Evolutionary conservation across 2,888 invertebrate genomes (phyloP).

Genomic region (Acrobasis repandana): DNA sequence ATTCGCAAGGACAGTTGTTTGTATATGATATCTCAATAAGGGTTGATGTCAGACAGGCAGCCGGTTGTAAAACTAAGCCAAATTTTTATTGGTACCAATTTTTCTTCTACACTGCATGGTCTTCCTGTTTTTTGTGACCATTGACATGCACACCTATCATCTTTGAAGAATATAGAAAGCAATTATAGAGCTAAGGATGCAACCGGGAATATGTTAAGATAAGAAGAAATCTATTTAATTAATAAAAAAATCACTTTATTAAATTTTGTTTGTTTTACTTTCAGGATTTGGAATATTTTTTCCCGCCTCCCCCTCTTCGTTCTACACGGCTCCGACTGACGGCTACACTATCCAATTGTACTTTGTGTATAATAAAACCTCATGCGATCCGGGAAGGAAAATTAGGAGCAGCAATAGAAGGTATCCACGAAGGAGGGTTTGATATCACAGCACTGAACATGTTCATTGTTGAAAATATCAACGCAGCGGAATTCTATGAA

Average conservation of each 20-base stretch:
- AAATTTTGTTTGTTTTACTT: constrained; percentile 33
- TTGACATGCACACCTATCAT: too few species aligned
- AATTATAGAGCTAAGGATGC: too few species aligned
- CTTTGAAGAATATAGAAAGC: too few species aligned
- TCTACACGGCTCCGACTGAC: constrained; percentile 74
- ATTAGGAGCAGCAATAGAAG: constrained; percentile 85
- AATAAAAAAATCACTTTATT: background rate
- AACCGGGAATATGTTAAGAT: background rate
- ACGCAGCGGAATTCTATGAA: constrained; percentile 96
- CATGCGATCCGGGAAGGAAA: constrained; percentile 91
- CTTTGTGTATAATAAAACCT: constrained; percentile 94
- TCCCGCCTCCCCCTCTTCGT: constrained; percentile 69
- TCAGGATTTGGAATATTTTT: constrained; percentile 85
- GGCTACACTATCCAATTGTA: constrained; percentile 85
- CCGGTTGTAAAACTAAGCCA: too few species aligned
- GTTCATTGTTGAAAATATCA: constrained; percentile 89
- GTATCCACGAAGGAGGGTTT: constrained; percentile 90
- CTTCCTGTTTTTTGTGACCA: too few species aligned
- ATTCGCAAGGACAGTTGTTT: too few species aligned
- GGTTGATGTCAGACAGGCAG: too few species aligned
- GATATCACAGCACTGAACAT: constrained; percentile 91
- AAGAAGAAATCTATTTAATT: background rate
- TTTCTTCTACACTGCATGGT: too few species aligned
- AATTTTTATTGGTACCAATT: too few species aligned
- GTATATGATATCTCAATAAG: too few species aligned